phyloP scores from a whole-genome alignment of 2,888 invertebrate genomes.

The Hybos culiciformis region DNA sequence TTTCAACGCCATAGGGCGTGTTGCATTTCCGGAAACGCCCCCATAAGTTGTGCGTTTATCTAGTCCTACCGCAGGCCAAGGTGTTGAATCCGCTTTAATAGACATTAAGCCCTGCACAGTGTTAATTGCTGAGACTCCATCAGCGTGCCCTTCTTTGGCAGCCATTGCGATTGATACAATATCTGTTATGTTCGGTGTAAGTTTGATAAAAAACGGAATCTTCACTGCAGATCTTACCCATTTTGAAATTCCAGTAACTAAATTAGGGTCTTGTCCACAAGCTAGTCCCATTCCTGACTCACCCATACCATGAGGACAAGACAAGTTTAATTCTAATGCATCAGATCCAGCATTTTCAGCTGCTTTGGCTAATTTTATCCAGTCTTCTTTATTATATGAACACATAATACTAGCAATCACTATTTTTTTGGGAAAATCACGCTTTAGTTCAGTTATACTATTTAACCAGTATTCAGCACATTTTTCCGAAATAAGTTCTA shows the following conservation, averaged over 20 bases:
- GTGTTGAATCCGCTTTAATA: conserved; percentile 59
- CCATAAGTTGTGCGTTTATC: conserved; percentile 83
- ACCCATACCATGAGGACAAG: conserved; percentile 98
- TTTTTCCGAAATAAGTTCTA: conserved; percentile 97
- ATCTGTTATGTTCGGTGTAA: conserved; percentile 96
- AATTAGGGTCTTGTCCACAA: conserved; percentile 86
- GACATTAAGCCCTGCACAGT: conserved; percentile 94
- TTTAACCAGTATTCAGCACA: conserved; percentile 84
- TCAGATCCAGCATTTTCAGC: conserved; percentile 80
- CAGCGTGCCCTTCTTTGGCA: conserved; percentile 80
- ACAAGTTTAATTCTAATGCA: conserved; percentile 88
- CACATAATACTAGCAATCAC: conserved; percentile 96
- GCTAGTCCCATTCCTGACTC: conserved; percentile 97
- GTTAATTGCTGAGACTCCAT: conserved; percentile 94
- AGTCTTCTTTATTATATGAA: conserved; percentile 71
- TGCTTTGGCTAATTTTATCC: conserved; percentile 65
- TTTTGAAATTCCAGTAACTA: conserved; percentile 75
- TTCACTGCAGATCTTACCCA: conserved; percentile 81
- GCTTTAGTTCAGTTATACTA: conserved; percentile 75
- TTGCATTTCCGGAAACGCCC: conserved; percentile 88
- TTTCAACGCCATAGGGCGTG: conserved; percentile 81
- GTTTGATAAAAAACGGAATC: conserved; percentile 93
- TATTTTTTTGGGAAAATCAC: conserved; percentile 82
- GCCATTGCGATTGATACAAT: conserved; percentile 80
- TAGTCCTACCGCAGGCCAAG: conserved; percentile 83